Evolutionary conservation across 2,797 vertebrate species (phyloP).

Genomic region (Buceros bicornis): DNA sequence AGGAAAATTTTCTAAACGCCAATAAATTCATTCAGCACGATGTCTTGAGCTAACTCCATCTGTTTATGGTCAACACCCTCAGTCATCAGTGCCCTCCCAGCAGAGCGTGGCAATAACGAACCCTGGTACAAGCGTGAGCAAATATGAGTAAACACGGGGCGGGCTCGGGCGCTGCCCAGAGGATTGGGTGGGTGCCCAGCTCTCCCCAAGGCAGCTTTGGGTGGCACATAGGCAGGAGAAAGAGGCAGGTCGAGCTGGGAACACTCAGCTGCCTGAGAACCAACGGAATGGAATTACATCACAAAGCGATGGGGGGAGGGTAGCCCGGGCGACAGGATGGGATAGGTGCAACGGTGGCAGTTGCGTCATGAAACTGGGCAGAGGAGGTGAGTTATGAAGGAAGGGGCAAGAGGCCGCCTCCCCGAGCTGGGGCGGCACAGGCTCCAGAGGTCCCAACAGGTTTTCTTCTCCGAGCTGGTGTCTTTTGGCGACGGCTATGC

Average conservation of each 20-base stretch:
- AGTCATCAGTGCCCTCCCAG: neutral
- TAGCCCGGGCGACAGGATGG: accelerated
- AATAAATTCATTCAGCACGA: accelerated
- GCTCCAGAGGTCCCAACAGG: neutral
- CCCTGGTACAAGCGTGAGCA: accelerated
- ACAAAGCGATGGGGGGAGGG: slow-evolving; percentile 22
- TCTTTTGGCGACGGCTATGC: neutral
- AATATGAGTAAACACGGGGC: accelerated
- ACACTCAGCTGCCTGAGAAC: neutral
- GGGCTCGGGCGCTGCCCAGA: neutral
- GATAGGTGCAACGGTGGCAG: accelerated
- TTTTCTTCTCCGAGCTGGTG: neutral
- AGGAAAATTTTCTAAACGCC: neutral
- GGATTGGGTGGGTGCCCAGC: neutral
- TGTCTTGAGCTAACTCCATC: neutral
- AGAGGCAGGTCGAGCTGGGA: accelerated
- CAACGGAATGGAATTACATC: neutral
- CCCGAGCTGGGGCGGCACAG: neutral
- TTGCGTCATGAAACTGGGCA: neutral
- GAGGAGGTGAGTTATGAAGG: slow-evolving; percentile 29
- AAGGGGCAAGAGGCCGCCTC: neutral
- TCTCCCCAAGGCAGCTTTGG: neutral
- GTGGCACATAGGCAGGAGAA: accelerated
- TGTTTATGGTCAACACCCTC: neutral
- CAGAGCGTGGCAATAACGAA: neutral